These are phyloP conservation scores for Origma solitaria DNA, from an alignment of 2,113 vertebrate genomes.

Conservation along the genomic window DNA sequence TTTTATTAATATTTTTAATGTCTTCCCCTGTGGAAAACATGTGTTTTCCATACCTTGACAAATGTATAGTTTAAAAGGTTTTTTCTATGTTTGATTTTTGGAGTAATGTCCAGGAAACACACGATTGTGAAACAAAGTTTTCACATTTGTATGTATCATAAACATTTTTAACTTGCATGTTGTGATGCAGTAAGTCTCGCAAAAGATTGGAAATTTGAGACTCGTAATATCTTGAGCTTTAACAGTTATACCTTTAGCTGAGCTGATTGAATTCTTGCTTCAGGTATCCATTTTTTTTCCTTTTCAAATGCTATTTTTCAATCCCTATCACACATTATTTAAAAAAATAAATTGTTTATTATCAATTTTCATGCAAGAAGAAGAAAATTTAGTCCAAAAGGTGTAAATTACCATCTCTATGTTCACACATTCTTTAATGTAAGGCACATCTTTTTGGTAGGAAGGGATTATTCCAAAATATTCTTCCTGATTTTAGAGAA, in stretches of 20 bases:
- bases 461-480: background rate
- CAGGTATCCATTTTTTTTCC: background rate
- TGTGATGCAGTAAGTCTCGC: background rate
- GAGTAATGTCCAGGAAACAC: constrained; percentile 34
- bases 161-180: constrained; percentile 14
- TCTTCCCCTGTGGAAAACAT: constrained; percentile 63
- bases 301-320: background rate
- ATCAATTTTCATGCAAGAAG: background rate
- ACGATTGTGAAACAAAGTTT: constrained; percentile 38
- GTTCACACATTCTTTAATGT: background rate
- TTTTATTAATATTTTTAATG: constrained; percentile 72
- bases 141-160: constrained; percentile 30
- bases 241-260: background rate
- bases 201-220: constrained; percentile 28
- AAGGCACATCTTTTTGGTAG: background rate
- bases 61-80: constrained; percentile 25
- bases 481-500: background rate
- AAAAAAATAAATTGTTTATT: background rate
- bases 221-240: background rate
- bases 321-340: background rate
- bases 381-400: background rate
- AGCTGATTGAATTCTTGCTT: background rate
- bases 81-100: constrained; percentile 24
- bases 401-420: background rate
- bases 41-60: constrained; percentile 69